phyloP scores from a whole-genome alignment of 2,888 invertebrate species.

The Harmothoe impar region DNA sequence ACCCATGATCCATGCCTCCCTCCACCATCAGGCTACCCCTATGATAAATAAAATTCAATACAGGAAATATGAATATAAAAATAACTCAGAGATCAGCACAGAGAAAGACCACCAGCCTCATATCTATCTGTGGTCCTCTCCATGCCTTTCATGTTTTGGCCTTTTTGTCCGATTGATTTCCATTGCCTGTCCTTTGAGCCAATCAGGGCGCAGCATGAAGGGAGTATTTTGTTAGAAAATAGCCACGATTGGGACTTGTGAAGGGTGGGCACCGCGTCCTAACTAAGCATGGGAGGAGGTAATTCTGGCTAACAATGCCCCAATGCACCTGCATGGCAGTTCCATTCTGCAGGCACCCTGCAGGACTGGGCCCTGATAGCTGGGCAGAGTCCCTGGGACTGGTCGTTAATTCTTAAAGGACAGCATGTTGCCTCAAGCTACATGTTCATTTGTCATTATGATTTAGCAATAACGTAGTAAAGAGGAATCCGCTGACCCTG shows the following conservation, averaged over 20 bases:
- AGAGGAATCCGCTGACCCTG: too few relatives aligned
- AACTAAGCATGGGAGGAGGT: neutral
- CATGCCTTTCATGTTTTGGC: neutral
- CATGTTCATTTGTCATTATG: too few relatives aligned
- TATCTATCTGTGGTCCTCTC: neutral
- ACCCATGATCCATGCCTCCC: neutral
- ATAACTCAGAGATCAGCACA: neutral
- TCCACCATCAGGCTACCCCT: neutral
- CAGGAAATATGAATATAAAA: neutral
- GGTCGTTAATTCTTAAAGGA: too few relatives aligned
- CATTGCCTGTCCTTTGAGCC: slow-evolving; percentile 5
- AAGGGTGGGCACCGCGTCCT: neutral
- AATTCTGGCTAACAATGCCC: neutral
- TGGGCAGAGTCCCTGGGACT: too few relatives aligned
- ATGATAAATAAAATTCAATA: too few relatives aligned
- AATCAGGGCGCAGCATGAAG: neutral
- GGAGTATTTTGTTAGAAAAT: slow-evolving; percentile 4
- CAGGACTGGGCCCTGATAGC: neutral
- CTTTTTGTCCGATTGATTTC: slow-evolving; percentile 18
- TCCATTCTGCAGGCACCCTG: too few relatives aligned
- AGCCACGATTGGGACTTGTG: neutral
- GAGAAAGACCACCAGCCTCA: slow-evolving; percentile 9
- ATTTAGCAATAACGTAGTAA: too few relatives aligned
- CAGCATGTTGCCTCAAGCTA: too few relatives aligned
- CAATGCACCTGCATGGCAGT: neutral